Conservation (phyloP, 2,797 vertebrate species). For the Siniperca undulata region DNA sequence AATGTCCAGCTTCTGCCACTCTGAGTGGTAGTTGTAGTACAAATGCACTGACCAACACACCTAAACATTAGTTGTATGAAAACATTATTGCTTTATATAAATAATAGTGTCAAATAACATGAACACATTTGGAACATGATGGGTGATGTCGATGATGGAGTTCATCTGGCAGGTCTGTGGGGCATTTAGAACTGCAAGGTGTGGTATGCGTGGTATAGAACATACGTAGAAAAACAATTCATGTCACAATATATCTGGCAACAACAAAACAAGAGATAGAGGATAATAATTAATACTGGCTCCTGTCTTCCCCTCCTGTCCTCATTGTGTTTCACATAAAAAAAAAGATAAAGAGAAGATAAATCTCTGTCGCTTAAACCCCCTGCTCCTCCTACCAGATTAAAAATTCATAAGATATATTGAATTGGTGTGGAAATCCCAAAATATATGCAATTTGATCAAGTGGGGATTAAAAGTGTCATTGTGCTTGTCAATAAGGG, state of each 20-base stretch:
- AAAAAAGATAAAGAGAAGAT: constrained; percentile 57
- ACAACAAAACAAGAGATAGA: constrained; percentile 30
- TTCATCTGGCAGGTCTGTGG: not conserved
- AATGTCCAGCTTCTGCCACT: not conserved
- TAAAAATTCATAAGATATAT: constrained; percentile 87
- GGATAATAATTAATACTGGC: constrained; percentile 36
- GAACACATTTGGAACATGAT: not conserved
- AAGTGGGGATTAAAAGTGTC: constrained; percentile 88
- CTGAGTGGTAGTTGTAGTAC: not conserved
- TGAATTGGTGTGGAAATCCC: constrained; percentile 84
- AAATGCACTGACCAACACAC: not conserved
- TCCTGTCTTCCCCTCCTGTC: constrained; percentile 34
- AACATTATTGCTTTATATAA: not conserved
- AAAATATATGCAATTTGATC: constrained; percentile 88
- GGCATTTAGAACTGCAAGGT: not conserved
- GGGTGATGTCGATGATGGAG: too few relatives aligned
- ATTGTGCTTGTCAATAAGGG: constrained; percentile 88
- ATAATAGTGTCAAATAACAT: not conserved
- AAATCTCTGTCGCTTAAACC: constrained; percentile 56
- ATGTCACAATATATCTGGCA: constrained; percentile 23
- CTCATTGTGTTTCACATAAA: constrained; percentile 33
- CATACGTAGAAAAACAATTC: not conserved
- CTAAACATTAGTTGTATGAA: not conserved
- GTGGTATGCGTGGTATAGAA: not conserved
- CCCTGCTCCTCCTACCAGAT: constrained; percentile 67